Conservation (phyloP, 2,888 invertebrate species). For the Seira musarum region DNA sequence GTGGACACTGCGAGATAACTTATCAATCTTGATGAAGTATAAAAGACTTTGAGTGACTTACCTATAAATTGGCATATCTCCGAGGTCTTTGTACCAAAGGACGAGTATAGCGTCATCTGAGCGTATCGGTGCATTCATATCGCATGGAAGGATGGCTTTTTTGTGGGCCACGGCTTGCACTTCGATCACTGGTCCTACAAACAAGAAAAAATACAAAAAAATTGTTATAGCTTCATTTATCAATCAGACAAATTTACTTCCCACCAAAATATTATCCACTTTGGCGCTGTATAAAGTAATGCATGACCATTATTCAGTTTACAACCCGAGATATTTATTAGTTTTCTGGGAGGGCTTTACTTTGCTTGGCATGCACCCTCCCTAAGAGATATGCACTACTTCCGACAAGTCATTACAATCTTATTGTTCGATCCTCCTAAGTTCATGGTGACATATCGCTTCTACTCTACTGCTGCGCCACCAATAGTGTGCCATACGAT, state of each 20-base stretch:
- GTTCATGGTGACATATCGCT: constrained; percentile 43
- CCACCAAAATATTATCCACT: constrained; percentile 15
- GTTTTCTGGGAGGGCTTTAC: constrained; percentile 12
- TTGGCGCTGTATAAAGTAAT: neutral
- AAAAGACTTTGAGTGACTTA: constrained; percentile 71
- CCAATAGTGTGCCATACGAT: neutral
- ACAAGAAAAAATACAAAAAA: constrained; percentile 11
- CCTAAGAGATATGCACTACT: constrained; percentile 18
- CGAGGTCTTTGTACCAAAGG: constrained; percentile 92
- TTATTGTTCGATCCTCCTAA: neutral
- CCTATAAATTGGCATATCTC: constrained; percentile 88
- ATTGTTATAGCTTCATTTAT: constrained; percentile 28
- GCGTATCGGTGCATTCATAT: constrained; percentile 83
- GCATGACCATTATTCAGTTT: constrained; percentile 13
- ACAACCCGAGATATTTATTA: constrained; percentile 17
- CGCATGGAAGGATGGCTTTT: constrained; percentile 88
- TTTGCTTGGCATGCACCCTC: constrained; percentile 14
- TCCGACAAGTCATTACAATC: constrained; percentile 11
- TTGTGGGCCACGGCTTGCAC: constrained; percentile 84
- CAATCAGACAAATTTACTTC: constrained; percentile 47
- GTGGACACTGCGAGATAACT: no score
- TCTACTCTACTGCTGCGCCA: constrained; percentile 21
- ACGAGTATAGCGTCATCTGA: constrained; percentile 88
- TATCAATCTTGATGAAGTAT: neutral
- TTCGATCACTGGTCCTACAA: constrained; percentile 77